Base-by-base conservation (phyloP, 2,113 vertebrate species). In the Aspiorhynchus laticeps region DNA sequence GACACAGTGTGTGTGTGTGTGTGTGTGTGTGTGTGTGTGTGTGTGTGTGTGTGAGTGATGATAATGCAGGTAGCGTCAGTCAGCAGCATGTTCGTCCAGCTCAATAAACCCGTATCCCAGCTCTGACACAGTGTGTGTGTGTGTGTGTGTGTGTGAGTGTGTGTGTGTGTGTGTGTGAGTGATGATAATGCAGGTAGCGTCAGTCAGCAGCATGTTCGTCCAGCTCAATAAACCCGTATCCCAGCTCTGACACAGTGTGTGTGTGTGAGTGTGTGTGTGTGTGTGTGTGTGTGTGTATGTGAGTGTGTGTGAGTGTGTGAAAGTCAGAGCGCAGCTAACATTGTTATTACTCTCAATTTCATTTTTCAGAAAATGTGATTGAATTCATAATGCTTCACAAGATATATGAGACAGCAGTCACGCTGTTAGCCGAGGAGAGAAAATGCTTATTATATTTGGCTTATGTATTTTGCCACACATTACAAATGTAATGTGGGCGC, bases 381-480 rank as follows among this genome's bases (percentile, higher is more conserved):
- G 87, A 89, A 88, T 89, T 86, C 80, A 87, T 85, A 88, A 87
- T 61, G 71, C 46, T 80, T 86, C 79, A 74, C 38, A 80, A 85
- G 89, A 85, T 74, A 71, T 28, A 89, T 89, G 83, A 84, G 63
- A 59, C 85, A 14, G 43, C 17, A 33, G 43, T 9, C 43, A 77
- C 26, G 89, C 86, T 84, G 69, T 79, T 43, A 63, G 46, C 79
- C 43, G 48, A 83, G 17, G 28, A 21, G 83, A 85, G 69, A 38
- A 79, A 74, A 80, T 87, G 73, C 28, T 88, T 86, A 88, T 89
- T 80, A 86, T 90, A 82, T 85, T 80, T 84, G 61, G 67, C 48
- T 87, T 51, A 73, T 59, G 74, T 53, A 71, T 83, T 79, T 86
- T 59, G 31, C 51, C 74, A 71, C 28, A 26, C 38, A 51, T 91